Conservation (phyloP, 2,797 vertebrate species). For the Scomberomorus guttatus region DNA sequence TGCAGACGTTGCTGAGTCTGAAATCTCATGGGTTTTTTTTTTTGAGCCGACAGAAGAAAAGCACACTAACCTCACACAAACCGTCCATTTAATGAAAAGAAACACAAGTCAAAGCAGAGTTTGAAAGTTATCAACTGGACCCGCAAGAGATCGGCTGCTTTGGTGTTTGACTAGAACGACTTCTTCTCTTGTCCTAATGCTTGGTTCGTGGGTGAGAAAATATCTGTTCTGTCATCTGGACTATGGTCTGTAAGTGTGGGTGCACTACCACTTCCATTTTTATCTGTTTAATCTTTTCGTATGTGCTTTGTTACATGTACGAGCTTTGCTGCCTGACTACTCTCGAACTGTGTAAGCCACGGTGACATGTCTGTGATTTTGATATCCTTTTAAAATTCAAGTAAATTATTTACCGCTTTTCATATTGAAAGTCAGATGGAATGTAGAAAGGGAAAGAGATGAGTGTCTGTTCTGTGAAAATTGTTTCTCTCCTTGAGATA, state of each 20-base stretch:
- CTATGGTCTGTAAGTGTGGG: not conserved
- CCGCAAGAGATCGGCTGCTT: not conserved
- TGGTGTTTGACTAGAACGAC: not conserved
- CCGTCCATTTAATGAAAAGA: conserved; percentile 33
- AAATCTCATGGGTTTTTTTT: conserved; percentile 34
- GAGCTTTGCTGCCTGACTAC: conserved; percentile 54
- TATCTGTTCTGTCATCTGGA: not conserved
- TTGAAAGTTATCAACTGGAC: conserved; percentile 7
- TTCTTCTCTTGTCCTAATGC: not conserved
- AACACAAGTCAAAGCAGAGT: conserved; percentile 26
- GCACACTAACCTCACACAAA: conserved; percentile 44
- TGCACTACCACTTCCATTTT: conserved; percentile 20
- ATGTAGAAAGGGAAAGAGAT: conserved; percentile 48
- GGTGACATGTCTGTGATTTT: conserved; percentile 26
- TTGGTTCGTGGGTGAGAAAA: conserved; percentile 10
- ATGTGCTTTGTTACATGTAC: conserved; percentile 45
- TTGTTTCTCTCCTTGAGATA: conserved; percentile 33
- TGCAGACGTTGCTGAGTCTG: conserved; percentile 27
- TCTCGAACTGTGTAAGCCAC: conserved; percentile 29
- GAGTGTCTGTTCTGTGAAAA: conserved; percentile 22
- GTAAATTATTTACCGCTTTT: conserved; percentile 62
- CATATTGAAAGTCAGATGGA: conserved; percentile 59
- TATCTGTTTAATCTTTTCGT: conserved; percentile 34
- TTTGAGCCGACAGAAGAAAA: conserved; percentile 48
- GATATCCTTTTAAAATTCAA: conserved; percentile 47